phyloP scores from a whole-genome alignment of 2,113 vertebrate genomes.

The Marmota monax region DNA sequence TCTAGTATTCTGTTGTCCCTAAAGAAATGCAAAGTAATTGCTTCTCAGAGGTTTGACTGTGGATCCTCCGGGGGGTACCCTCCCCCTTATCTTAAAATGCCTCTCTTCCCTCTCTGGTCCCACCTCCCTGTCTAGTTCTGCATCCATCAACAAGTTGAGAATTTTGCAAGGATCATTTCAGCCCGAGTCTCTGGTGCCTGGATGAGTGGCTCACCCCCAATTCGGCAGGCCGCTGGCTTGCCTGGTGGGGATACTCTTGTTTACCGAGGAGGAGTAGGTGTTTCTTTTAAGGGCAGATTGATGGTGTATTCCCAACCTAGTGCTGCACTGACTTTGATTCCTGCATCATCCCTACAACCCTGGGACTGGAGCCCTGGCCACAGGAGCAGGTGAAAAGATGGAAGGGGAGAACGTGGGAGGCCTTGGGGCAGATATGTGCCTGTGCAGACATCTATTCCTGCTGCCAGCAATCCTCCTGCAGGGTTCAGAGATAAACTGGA shows the following conservation, averaged over 20 bases:
- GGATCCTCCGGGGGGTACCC: neutral
- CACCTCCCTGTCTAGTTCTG: slow-evolving; percentile 13
- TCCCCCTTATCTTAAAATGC: neutral
- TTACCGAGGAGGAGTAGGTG: slow-evolving; percentile 25
- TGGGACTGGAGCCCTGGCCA: neutral
- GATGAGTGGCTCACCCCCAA: slow-evolving; percentile 47
- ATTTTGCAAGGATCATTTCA: slow-evolving; percentile 44
- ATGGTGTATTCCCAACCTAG: neutral
- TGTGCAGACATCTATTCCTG: neutral
- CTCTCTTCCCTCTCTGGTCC: neutral
- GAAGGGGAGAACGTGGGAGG: neutral
- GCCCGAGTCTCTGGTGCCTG: slow-evolving; percentile 20
- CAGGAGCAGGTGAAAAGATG: neutral
- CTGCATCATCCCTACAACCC: no score
- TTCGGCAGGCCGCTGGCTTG: slow-evolving; percentile 33
- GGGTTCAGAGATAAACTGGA: neutral
- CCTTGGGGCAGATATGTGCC: neutral
- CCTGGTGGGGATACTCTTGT: slow-evolving; percentile 62
- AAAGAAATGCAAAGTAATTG: neutral
- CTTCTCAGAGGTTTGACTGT: neutral
- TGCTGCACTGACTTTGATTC: neutral
- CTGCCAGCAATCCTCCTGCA: neutral
- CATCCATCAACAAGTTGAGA: slow-evolving; percentile 57
- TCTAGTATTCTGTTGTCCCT: no score
- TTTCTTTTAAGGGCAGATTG: neutral